phyloP scores from a whole-genome alignment of 2,113 vertebrate species.

The Melierax canorus region DNA sequence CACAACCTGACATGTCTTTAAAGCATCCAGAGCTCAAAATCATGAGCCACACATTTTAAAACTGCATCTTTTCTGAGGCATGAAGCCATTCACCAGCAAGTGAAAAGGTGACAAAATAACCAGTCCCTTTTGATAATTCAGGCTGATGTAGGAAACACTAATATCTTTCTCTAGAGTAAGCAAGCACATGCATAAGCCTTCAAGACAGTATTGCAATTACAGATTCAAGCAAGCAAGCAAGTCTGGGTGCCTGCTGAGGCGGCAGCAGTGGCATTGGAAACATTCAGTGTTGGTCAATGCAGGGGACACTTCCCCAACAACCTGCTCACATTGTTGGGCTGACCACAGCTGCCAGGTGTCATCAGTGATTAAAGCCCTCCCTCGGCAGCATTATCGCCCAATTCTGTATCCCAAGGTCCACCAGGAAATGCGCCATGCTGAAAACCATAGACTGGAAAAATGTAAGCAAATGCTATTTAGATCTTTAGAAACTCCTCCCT shows the following conservation, averaged over 20 bases:
- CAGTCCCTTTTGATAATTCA: background rate
- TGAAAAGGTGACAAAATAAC: background rate
- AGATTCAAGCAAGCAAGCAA: background rate
- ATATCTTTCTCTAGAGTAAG: background rate
- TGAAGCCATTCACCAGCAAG: background rate
- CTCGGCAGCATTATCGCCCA: background rate
- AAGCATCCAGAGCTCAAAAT: background rate
- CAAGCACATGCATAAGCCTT: background rate
- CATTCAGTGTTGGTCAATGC: rapidly evolving
- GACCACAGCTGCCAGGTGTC: background rate
- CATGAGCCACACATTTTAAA: background rate
- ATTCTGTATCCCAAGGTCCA: background rate
- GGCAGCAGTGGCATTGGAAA: rapidly evolving
- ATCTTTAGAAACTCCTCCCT: slow-evolving; percentile 27
- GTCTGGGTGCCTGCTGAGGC: background rate
- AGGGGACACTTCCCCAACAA: background rate
- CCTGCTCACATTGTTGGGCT: background rate
- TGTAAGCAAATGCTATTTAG: slow-evolving; percentile 2
- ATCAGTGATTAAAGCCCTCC: background rate
- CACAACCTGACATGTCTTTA: background rate
- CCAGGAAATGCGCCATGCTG: background rate
- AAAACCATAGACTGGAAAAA: slow-evolving; percentile 39
- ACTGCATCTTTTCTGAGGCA: background rate
- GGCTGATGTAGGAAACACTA: background rate
- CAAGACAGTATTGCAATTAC: background rate